These are phyloP conservation scores for Eupithecia abbreviata DNA, from an alignment of 2,888 invertebrate genomes.

Conservation along the genomic window DNA sequence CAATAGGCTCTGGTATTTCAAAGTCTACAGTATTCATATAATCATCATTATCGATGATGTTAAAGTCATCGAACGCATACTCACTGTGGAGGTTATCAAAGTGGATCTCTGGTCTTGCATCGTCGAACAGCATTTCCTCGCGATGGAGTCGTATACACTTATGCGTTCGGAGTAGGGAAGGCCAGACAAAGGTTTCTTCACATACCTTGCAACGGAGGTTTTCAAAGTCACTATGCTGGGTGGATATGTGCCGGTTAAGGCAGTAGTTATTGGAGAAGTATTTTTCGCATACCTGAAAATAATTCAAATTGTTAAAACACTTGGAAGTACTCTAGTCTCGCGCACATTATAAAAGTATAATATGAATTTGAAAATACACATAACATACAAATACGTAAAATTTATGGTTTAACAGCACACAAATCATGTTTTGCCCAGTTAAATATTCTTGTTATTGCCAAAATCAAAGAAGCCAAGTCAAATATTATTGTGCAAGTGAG, in stretches of 20 bases:
- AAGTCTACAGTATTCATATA: slow-evolving; percentile 65
- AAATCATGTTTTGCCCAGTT: too few relatives aligned
- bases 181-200: slow-evolving; percentile 72
- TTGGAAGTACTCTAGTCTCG: neutral
- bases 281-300: slow-evolving; percentile 67
- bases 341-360: too few relatives aligned
- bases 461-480: too few relatives aligned
- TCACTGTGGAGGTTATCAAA: slow-evolving; percentile 59
- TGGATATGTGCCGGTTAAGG: slow-evolving; percentile 64
- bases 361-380: too few relatives aligned
- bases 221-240: slow-evolving; percentile 55
- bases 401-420: too few relatives aligned
- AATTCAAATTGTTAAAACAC: neutral
- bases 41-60: slow-evolving; percentile 53
- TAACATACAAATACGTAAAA: too few relatives aligned
- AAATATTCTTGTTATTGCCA: too few relatives aligned
- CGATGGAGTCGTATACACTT: slow-evolving; percentile 63
- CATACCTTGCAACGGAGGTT: slow-evolving; percentile 63
- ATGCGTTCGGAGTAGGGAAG: slow-evolving; percentile 61
- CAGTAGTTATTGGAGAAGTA: slow-evolving; percentile 64
- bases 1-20: slow-evolving; percentile 72
- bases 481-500: too few relatives aligned
- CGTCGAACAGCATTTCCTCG: slow-evolving; percentile 67
- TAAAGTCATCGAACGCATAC: slow-evolving; percentile 59
- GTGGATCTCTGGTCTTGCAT: slow-evolving; percentile 66